Base-by-base conservation (phyloP, 2,888 invertebrate species). In the Pedicia rivosa region DNA sequence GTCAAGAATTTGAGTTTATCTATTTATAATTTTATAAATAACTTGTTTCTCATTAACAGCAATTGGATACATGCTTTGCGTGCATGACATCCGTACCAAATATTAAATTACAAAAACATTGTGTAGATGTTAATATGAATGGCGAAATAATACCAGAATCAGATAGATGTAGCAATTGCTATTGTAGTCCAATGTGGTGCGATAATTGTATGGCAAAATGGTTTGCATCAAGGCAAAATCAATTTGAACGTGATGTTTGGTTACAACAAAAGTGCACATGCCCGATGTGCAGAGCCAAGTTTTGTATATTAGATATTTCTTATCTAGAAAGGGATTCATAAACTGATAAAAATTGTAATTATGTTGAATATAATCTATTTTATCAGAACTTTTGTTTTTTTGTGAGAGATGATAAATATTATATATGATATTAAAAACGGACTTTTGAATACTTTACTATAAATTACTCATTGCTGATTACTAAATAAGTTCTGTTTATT, bases 111-210 rank as follows among this genome's bases (percentile, higher is more conserved):
- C 68, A 68, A 45, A 79, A 77, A 48, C 70, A 69, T 37, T 91
- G 87, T 53, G 55, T 64, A 12, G 59, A 60, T 36, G 46, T 55
- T 5, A 64, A 65, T 35, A 65, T 64, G 12, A 55, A 59, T n/a
- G 64, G 54, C 4, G 49, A 50, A 9, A 62, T 47, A 36, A 40
- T 59, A 12, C 45, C 50, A 1, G 56, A 57, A 14, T 62, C 53
- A 19, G 49, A 54, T 19, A 63, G 59, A 40, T 59, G 57, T 36
- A 50, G 52, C 10, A 56, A 60, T 41, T 83, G 82, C 51, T 74
- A 72, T 51, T 84, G 82, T 55, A 74, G 83, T 36, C 90, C 87
- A 16, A 76, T 90, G 72, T 91, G 91, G 90, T 92, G 91, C 62
- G 63, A 72, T 15, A 72, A 78, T 45, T 92, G 87, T 56, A 71